Evolutionary conservation across 2,113 vertebrate genomes (phyloP), one percentile per base, ranked within the genome.

Genomic region (Mastomys coucha): DNA sequence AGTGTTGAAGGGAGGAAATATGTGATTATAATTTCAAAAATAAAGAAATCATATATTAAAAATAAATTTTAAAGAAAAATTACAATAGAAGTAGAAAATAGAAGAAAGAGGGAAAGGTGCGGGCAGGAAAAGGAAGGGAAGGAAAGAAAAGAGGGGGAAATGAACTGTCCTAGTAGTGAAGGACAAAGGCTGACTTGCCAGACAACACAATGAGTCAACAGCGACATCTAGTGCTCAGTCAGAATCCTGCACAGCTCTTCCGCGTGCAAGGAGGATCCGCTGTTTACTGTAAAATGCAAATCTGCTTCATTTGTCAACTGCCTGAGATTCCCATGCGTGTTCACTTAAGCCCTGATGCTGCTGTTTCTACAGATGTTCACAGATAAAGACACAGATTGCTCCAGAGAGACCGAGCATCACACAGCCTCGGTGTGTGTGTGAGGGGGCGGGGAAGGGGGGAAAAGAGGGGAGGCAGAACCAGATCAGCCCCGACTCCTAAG

Each of bases 151-250:
- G 39, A 28, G 63, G 16, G 7, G n/a, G 8, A 39, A 72, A 73
- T 39, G 31, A 67, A 31, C 7, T 9, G 70, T 70, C 33, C 69
- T 36, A 36, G 63, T n/a, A 1, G 51, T 58, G 28, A 12, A 33
- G 22, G 6, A 63, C 11, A 22, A 60, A 10, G 58, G 53, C 45
- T 2, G 2, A 0, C 7, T 82, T 17, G 8, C 24, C 39, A 11
- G 67, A 49, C 31, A 42, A 5, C 9, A 70, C 16, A 63, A 92
- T 94, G 72, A 90, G 92, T 91, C 96, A 98, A 98, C 97, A 98
- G 98, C 95, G 98, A n/a, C 98, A 98, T 75, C 98, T 98, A 97
- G 89, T 93, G 98, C 88, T 96, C 20, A 0, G 51, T 3, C 12
- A 0, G 85, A 72, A 91, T 19, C 53, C n/a, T 72, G 81, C 91